Evolutionary conservation across 2,888 invertebrate species (phyloP).

Genomic region (Xiphydria camelus): DNA sequence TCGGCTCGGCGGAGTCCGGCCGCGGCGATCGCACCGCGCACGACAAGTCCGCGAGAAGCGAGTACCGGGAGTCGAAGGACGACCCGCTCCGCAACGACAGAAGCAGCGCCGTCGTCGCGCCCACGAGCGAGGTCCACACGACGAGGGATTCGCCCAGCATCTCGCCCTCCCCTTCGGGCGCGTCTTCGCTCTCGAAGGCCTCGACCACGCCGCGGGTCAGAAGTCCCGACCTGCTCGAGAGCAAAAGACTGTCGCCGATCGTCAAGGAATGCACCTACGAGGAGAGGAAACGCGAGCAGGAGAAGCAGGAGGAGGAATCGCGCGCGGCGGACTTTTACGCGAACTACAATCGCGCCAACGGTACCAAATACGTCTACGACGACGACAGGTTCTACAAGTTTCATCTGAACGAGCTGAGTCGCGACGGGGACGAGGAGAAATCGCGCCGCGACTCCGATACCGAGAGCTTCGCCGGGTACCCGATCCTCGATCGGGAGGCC

Average conservation of each 20-base stretch:
- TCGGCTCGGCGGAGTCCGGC: background rate
- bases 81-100: background rate
- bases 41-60: slow-evolving; percentile 46
- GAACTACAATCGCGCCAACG: slow-evolving; percentile 52
- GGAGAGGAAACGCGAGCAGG: slow-evolving; percentile 63
- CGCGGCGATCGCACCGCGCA: slow-evolving; percentile 34
- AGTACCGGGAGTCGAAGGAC: slow-evolving; percentile 48
- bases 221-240: slow-evolving; percentile 30
- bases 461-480: slow-evolving; percentile 79
- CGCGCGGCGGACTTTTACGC: slow-evolving; percentile 31
- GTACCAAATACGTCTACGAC: slow-evolving; percentile 67
- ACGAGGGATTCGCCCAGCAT: slow-evolving; percentile 22
- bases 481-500: slow-evolving; percentile 73
- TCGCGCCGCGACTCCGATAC: slow-evolving; percentile 58
- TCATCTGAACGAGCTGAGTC: slow-evolving; percentile 73
- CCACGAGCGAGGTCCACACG: background rate
- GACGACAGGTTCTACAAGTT: slow-evolving; percentile 82
- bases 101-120: background rate
- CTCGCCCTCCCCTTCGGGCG: slow-evolving; percentile 28
- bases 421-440: slow-evolving; percentile 57
- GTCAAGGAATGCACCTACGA: slow-evolving; percentile 72
- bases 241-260: slow-evolving; percentile 49
- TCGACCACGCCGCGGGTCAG: slow-evolving; percentile 42
- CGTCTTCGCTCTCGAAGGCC: slow-evolving; percentile 38
- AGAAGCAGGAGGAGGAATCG: slow-evolving; percentile 41